These are phyloP conservation scores for Euborellia annulipes DNA, from an alignment of 1,140 invertebrate genomes.

Conservation along the genomic window DNA sequence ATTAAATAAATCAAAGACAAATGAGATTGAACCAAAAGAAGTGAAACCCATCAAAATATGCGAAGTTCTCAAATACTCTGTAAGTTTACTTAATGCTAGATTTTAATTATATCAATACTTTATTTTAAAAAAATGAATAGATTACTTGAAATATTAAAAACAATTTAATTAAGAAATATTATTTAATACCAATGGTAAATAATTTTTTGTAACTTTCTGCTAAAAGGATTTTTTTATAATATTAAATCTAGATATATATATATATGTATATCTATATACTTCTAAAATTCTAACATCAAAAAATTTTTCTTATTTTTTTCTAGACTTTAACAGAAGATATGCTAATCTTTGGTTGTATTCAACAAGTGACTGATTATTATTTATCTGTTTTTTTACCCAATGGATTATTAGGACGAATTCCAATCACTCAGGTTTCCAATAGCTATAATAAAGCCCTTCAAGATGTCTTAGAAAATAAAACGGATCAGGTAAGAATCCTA, in stretches of 20 bases:
- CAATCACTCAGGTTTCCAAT: slow-evolving; percentile 40
- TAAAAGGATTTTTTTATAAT: slow-evolving; percentile 24
- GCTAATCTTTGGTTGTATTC: slow-evolving; percentile 36
- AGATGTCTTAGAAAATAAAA: slow-evolving; percentile 28
- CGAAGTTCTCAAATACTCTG: too few relatives aligned
- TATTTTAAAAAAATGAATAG: slow-evolving; percentile 23
- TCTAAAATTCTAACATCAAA: not conserved
- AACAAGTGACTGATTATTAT: slow-evolving; percentile 32
- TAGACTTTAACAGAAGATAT: slow-evolving; percentile 37
- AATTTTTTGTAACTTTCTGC: slow-evolving; percentile 27
- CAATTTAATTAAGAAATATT: too few relatives aligned
- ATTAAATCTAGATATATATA: slow-evolving; percentile 25
- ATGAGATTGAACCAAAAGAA: too few relatives aligned
- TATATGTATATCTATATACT: slow-evolving; percentile 26
- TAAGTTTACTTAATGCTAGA: too few relatives aligned
- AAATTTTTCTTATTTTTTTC: slow-evolving; percentile 16
- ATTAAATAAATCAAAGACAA: too few relatives aligned
- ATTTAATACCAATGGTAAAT: too few relatives aligned
- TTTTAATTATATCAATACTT: too few relatives aligned
- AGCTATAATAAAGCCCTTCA: slow-evolving; percentile 40
- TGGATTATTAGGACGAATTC: slow-evolving; percentile 32
- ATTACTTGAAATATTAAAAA: too few relatives aligned
- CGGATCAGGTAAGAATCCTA: slow-evolving; percentile 24
- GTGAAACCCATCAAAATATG: too few relatives aligned
- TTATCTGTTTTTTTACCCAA: slow-evolving; percentile 39